phyloP scores from a whole-genome alignment of 2,113 vertebrate genomes.

The Anser cygnoides region DNA sequence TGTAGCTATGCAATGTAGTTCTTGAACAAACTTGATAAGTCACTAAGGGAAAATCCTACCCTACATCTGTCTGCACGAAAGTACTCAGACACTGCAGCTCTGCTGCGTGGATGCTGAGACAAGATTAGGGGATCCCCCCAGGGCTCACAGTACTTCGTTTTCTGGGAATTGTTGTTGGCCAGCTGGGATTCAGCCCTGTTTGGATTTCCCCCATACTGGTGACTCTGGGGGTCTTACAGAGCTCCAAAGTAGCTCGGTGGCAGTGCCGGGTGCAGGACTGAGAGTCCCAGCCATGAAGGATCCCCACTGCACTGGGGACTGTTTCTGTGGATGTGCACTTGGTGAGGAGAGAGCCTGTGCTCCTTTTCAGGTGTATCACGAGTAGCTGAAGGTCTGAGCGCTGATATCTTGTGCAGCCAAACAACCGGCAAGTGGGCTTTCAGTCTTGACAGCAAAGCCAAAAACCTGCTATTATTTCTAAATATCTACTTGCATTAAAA shows the following conservation, averaged over 20 bases:
- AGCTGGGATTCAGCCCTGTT: neutral
- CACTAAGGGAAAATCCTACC: conserved; percentile 6
- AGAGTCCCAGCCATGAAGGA: neutral
- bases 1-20: neutral
- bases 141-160: neutral
- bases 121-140: neutral
- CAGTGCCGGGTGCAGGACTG: neutral
- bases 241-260: neutral
- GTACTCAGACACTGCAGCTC: neutral
- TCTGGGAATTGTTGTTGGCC: neutral
- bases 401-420: neutral
- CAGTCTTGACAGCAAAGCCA: neutral
- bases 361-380: neutral
- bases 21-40: neutral
- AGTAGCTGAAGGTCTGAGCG: neutral
- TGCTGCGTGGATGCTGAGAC: neutral
- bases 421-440: neutral
- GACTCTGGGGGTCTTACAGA: neutral
- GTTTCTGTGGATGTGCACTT: neutral
- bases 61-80: neutral
- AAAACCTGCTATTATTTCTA: neutral
- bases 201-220: neutral
- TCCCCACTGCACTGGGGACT: neutral
- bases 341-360: neutral
- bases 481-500: neutral